Percentiles rank a stretch among this genome's conserved stretches.
These are phyloP conservation scores for Thunnus maccoyii DNA, from an alignment of 2,113 vertebrate species.

Conservation along the genomic window DNA sequence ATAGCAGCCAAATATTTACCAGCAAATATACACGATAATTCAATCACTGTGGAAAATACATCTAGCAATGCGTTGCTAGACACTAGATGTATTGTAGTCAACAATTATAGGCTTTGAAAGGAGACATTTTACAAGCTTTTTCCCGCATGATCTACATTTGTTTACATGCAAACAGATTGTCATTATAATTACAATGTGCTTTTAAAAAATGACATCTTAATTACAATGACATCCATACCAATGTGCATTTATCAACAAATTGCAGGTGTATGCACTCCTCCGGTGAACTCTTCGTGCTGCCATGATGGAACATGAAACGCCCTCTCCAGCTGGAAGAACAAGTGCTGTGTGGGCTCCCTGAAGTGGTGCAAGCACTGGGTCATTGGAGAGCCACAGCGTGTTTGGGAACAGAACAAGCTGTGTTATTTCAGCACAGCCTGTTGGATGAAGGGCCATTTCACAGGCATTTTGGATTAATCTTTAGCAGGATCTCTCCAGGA, in stretches of 20 bases:
- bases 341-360: conserved; percentile 69
- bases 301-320: conserved; percentile 50
- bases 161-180: background rate
- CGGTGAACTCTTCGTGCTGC: conserved; percentile 32
- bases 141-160: background rate
- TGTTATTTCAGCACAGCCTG: conserved; percentile 73
- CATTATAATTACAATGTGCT: background rate
- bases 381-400: conserved; percentile 63
- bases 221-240: background rate
- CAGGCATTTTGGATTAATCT: conserved; percentile 74
- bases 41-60: background rate
- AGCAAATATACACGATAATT: conserved; percentile 9
- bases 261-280: conserved; percentile 62
- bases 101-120: background rate
- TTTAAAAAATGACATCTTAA: conserved; percentile 9
- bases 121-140: background rate
- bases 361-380: conserved; percentile 64
- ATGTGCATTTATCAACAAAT: conserved; percentile 61
- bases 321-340: conserved; percentile 71
- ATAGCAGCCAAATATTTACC: conserved; percentile 4
- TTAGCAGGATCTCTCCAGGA: conserved; percentile 68
- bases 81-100: too few species aligned
- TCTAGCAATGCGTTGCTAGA: background rate
- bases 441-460: conserved; percentile 73
- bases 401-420: conserved; percentile 63